Evolutionary conservation across 2,888 invertebrate genomes (phyloP).

Genomic region (Polietes domitor): DNA sequence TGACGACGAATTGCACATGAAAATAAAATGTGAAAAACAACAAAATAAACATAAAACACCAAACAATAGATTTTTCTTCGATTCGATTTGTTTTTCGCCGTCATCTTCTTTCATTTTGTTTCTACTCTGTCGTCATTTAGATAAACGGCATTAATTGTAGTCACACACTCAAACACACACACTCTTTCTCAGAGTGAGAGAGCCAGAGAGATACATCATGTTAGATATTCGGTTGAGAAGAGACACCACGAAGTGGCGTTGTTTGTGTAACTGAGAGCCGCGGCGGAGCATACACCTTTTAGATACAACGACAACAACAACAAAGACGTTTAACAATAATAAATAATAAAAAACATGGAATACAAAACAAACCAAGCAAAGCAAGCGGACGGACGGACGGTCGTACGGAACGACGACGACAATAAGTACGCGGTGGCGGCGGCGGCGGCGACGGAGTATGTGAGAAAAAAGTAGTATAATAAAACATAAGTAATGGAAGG

Average conservation of each 20-base stretch:
- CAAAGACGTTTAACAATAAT: constrained; percentile 65
- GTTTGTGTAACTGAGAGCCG: constrained; percentile 8
- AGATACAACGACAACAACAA: constrained; percentile 49
- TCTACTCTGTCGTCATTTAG: background rate
- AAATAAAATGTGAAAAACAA: constrained; percentile 47
- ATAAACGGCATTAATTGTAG: constrained; percentile 3
- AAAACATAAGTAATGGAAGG: constrained; percentile 18
- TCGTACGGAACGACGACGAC: no score
- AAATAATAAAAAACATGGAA: constrained; percentile 40
- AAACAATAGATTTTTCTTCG: constrained; percentile 1
- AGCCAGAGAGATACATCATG: no score
- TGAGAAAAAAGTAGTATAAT: background rate
- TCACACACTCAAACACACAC: background rate
- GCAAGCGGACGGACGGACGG: no score
- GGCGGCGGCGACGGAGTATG: background rate
- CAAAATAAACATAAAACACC: constrained; percentile 38
- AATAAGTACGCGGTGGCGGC: background rate
- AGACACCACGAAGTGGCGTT: background rate
- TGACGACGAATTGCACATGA: constrained; percentile 60
- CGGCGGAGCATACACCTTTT: constrained; percentile 35
- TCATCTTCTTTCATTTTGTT: constrained; percentile 1
- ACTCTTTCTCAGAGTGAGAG: background rate
- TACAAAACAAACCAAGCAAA: constrained; percentile 38
- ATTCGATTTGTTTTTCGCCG: background rate
- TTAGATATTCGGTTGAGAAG: background rate